Evolutionary conservation across 2,113 vertebrate species (phyloP), one percentile per base, ranked within the genome.

Genomic region (Larimichthys polyactis): DNA sequence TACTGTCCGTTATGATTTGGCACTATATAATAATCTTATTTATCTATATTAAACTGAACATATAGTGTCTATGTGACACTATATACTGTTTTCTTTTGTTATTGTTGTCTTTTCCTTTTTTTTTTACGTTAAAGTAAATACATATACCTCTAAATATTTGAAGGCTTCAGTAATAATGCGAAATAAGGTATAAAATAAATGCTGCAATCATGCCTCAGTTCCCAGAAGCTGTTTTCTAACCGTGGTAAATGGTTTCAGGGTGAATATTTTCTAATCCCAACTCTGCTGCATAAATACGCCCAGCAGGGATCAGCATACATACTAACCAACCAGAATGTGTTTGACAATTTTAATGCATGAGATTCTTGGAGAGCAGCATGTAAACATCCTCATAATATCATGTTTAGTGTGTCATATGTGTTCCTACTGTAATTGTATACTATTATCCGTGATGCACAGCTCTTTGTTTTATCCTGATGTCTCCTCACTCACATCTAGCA

Each of bases 271-370:
- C 57, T 58, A 58, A 65, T 52, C 57, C 54, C 8, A 43, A 29
- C 48, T 51, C 20, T 72, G 67, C 67, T 65, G 72, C 63, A 77
- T 81, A 74, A 84, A 84, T 66, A 81, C 62, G 43, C 62, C 71
- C 9, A 1, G 44, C 71, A 74, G 76, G 40, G 63, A 75, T 65
- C 46, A n/a, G 62, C 3, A 27, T 71, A 52, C 52, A 63, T 55
- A 57, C 67, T 44, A 63, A 76, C 66, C 29, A 58, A 62, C 5
- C 51, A n/a, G 22, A 19, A 0, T 9, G 22, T 74, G 40, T 16
- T 46, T 54, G 1, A 69, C 40, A 58, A 11, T 27, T 17, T 60
- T 8, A 48, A 63, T 15, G 8, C 44, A 52, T 48, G 3, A 62
- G 16, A 54, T 46, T 82, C 49, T 64, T 11, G 57, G 57, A 65